These are phyloP conservation scores for Strix aluco DNA, from an alignment of 2,113 vertebrate genomes.

Conservation along the genomic window DNA sequence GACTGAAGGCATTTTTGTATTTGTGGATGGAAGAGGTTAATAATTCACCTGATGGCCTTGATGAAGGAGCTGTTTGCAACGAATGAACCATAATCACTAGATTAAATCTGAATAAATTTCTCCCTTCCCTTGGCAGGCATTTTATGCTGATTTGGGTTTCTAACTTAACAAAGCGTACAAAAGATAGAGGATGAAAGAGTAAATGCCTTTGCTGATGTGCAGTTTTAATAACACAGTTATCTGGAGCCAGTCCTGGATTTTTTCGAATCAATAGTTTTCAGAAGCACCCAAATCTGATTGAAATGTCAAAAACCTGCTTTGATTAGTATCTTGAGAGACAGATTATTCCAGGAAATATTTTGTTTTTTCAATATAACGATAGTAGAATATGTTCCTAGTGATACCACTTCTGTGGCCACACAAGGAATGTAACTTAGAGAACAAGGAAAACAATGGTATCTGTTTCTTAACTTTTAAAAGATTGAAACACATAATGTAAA, in stretches of 20 bases:
- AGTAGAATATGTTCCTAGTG: not conserved
- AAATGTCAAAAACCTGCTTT: not conserved
- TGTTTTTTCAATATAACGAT: not conserved
- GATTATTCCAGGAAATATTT: not conserved
- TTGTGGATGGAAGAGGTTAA: constrained; percentile 48
- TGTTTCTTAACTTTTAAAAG: not conserved
- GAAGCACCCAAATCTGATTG: not conserved
- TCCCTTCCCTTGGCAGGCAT: not conserved
- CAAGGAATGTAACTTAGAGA: not conserved
- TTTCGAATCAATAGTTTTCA: not conserved
- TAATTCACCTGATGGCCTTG: constrained; percentile 36
- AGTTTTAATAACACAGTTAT: not conserved
- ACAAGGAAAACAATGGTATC: not conserved
- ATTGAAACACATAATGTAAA: not conserved
- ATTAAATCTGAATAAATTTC: constrained; percentile 25
- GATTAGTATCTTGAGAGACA: not conserved
- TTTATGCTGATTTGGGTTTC: not conserved
- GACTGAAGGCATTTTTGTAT: constrained; percentile 20
- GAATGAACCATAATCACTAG: constrained; percentile 8
- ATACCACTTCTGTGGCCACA: not conserved
- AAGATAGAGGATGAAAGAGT: not conserved
- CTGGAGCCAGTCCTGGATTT: not conserved
- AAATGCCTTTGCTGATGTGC: not conserved
- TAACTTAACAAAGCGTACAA: not conserved
- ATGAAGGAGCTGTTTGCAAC: constrained; percentile 2